These are phyloP conservation scores for Amphipoea lucens DNA, from an alignment of 2,888 invertebrate species.

Conservation along the genomic window DNA sequence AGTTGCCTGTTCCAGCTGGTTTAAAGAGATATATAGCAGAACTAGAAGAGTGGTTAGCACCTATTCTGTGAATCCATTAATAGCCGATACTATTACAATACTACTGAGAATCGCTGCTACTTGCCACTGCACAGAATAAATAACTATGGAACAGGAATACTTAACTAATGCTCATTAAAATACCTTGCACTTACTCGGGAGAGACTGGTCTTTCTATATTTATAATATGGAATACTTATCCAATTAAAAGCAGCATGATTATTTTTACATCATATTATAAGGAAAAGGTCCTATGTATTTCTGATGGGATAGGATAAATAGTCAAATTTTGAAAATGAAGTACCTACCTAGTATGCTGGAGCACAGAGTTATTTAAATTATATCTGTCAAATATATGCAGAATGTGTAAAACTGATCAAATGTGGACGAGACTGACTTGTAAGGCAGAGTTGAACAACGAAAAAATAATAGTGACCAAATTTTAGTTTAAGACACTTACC, in stretches of 20 bases:
- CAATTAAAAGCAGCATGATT: not conserved
- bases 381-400: not conserved
- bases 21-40: constrained; percentile 16
- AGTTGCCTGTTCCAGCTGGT: not conserved
- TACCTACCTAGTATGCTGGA: not conserved
- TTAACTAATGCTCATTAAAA: constrained; percentile 36
- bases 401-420: not conserved
- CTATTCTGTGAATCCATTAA: constrained; percentile 21
- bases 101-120: constrained; percentile 24
- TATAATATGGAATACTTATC: constrained; percentile 5
- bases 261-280: too few relatives aligned
- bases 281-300: not conserved
- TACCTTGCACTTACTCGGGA: not conserved
- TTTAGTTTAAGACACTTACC: not conserved
- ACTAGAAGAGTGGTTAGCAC: constrained; percentile 17
- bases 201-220: not conserved
- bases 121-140: constrained; percentile 19
- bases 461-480: not conserved
- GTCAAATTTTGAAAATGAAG: not conserved
- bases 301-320: not conserved
- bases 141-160: constrained; percentile 27
- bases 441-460: not conserved
- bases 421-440: too few relatives aligned
- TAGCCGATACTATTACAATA: constrained; percentile 15
- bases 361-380: not conserved